Conservation (phyloP, 2,113 vertebrate species). For the Nycticryphes semicollaris region DNA sequence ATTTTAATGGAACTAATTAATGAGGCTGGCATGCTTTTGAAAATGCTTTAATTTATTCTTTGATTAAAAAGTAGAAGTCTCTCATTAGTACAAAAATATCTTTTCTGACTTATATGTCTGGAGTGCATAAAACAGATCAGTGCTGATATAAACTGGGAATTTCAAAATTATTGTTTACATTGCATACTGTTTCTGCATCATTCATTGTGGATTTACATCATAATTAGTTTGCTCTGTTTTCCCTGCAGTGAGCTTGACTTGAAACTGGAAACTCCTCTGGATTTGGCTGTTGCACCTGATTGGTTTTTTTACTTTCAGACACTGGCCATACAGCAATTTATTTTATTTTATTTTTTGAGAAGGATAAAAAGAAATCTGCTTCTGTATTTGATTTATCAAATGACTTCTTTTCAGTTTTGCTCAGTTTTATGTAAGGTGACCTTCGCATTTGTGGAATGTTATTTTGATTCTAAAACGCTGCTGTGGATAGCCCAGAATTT, state of each 20-base stretch:
- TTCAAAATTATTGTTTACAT: constrained; percentile 63
- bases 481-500: constrained; percentile 16
- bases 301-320: constrained; percentile 20
- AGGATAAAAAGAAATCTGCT: background rate
- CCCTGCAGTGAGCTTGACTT: constrained; percentile 42
- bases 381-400: constrained; percentile 39
- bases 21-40: constrained; percentile 53
- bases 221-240: constrained; percentile 59
- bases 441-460: constrained; percentile 43
- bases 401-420: background rate
- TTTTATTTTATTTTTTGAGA: background rate
- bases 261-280: constrained; percentile 47
- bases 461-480: constrained; percentile 44
- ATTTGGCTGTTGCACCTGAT: constrained; percentile 63
- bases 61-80: constrained; percentile 60
- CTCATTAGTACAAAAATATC: constrained; percentile 55
- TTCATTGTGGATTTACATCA: constrained; percentile 60
- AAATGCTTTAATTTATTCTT: constrained; percentile 59
- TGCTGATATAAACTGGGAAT: constrained; percentile 50
- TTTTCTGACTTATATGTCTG: constrained; percentile 54
- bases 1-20: constrained; percentile 67
- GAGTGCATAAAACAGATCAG: constrained; percentile 49
- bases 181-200: constrained; percentile 48
- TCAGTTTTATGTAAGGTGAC: constrained; percentile 47
- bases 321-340: background rate